Evolutionary conservation across 2,797 vertebrate species (phyloP).

Genomic region (Leptatherina wallacei): DNA sequence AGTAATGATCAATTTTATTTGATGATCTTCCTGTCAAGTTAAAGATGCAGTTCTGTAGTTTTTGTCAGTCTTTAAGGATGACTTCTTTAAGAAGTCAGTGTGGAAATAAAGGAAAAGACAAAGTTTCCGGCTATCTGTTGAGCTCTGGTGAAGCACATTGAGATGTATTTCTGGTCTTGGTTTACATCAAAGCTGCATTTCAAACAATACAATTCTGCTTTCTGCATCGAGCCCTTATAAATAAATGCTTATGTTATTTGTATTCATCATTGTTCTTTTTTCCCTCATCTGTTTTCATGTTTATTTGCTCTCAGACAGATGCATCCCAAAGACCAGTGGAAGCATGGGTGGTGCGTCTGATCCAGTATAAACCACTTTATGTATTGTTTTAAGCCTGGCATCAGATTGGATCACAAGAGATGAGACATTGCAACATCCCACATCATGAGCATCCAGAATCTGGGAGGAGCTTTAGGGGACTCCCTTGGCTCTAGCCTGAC

Average conservation of each 20-base stretch:
- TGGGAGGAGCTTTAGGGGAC: constrained; percentile 76
- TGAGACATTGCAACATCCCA: constrained; percentile 54
- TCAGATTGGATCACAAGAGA: constrained; percentile 57
- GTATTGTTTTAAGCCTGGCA: neutral
- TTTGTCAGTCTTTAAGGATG: neutral
- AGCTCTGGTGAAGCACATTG: neutral
- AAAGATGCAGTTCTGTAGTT: neutral
- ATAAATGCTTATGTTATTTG: neutral
- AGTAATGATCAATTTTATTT: neutral
- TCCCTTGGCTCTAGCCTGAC: constrained; percentile 81
- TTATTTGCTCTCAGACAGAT: constrained; percentile 13
- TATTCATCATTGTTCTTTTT: neutral
- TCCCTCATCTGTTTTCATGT: neutral
- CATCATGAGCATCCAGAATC: constrained; percentile 81
- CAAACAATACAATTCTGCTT: neutral
- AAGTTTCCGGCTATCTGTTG: neutral
- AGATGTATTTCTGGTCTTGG: neutral
- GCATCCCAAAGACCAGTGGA: neutral
- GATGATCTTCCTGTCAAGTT: neutral
- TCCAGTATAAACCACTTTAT: constrained; percentile 17
- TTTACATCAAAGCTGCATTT: neutral
- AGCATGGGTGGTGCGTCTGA: constrained; percentile 19
- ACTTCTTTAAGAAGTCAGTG: neutral
- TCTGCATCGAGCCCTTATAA: neutral
- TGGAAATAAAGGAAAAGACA: neutral